Conservation (phyloP, 2,113 vertebrate species). For the Mesitornis unicolor region DNA sequence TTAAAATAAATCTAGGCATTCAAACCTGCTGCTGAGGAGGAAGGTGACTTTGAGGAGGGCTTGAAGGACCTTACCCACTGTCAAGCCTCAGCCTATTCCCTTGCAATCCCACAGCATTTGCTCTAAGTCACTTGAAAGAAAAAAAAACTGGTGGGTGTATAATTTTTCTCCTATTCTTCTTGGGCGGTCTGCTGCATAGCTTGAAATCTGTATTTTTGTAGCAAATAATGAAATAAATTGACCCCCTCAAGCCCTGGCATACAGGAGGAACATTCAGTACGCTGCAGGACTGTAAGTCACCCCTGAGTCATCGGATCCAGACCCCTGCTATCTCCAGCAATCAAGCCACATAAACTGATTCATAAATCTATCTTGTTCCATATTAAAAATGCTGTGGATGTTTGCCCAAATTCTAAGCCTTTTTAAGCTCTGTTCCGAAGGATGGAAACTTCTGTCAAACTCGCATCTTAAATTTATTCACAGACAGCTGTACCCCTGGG, state of each 20-base stretch:
- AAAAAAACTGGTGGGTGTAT: not conserved
- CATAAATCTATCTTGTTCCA: constrained; percentile 1
- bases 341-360: not conserved
- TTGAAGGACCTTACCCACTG: not conserved
- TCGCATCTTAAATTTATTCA: not conserved
- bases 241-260: not conserved
- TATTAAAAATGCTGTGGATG: not conserved
- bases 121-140: not conserved
- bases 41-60: not conserved
- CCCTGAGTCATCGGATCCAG: not conserved
- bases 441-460: not conserved
- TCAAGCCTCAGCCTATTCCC: not conserved
- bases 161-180: not conserved
- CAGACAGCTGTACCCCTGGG: not conserved
- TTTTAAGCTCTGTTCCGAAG: not conserved
- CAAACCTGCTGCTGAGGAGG: not conserved
- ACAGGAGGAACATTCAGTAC: not conserved
- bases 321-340: constrained; percentile 8
- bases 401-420: not conserved
- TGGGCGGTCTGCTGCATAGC: not conserved
- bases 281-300: not conserved
- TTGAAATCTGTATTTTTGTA: not conserved
- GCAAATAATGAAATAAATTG: not conserved
- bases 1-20: not conserved
- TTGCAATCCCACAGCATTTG: not conserved